Evolutionary conservation across 1,140 invertebrate species (phyloP).

Genomic region (Drosophila parabipectinata): DNA sequence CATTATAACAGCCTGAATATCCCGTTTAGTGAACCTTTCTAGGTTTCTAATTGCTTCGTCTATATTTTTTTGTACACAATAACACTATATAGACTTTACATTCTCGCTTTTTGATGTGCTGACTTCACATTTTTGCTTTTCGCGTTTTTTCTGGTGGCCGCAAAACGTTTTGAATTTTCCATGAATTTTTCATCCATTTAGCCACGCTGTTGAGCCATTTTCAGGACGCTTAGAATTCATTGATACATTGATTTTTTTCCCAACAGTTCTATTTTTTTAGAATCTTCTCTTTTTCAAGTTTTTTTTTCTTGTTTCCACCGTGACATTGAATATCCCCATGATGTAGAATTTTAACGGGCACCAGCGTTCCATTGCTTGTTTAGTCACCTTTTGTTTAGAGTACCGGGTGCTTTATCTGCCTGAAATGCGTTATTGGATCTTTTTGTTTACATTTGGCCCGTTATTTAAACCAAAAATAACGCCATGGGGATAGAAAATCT

Average conservation of each 20-base stretch:
- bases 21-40: neutral
- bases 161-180: slow-evolving; percentile 60
- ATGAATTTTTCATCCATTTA: slow-evolving; percentile 80
- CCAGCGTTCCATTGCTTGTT: neutral
- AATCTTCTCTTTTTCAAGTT: neutral
- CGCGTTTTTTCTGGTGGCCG: slow-evolving; percentile 56
- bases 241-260: slow-evolving; percentile 70
- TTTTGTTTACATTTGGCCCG: neutral
- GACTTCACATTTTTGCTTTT: slow-evolving; percentile 32
- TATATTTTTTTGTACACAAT: slow-evolving; percentile 33
- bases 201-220: slow-evolving; percentile 66
- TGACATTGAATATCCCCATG: slow-evolving; percentile 58
- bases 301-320: neutral
- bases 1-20: neutral
- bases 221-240: slow-evolving; percentile 73
- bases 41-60: slow-evolving; percentile 20
- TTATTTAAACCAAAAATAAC: neutral
- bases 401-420: neutral
- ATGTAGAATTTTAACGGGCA: neutral
- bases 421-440: neutral
- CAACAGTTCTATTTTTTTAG: slow-evolving; percentile 24
- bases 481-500: no score
- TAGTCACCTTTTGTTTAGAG: neutral
- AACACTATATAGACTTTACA: slow-evolving; percentile 37
- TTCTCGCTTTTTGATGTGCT: slow-evolving; percentile 63